Conservation (phyloP, 2,113 vertebrate genomes). For the Hippocampus guttulatus region DNA sequence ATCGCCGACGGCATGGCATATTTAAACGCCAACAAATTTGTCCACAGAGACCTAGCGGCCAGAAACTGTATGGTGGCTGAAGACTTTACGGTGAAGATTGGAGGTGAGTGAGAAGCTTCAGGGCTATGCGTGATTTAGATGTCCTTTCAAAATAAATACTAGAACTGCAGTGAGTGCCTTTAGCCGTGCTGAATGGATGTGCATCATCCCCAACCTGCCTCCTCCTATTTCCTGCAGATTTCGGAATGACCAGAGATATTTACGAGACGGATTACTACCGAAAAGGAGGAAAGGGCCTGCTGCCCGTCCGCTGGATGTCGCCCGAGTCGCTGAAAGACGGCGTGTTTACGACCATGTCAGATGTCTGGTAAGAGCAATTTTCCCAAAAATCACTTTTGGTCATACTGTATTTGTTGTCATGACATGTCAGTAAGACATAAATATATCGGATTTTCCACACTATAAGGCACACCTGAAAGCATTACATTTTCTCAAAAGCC, state of each 20-base stretch:
- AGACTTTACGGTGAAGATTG: slow-evolving; percentile 97
- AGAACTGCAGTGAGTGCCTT: slow-evolving; percentile 33
- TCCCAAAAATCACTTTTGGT: neutral
- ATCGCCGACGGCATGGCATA: slow-evolving; percentile 98
- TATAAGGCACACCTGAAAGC: no score
- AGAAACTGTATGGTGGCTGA: slow-evolving; percentile 99
- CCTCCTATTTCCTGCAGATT: slow-evolving; percentile 73
- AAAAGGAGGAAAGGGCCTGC: slow-evolving; percentile 93
- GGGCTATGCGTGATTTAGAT: neutral
- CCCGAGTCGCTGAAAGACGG: slow-evolving; percentile 96
- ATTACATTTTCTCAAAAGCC: no score
- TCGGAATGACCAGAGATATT: slow-evolving; percentile 98
- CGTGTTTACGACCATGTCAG: slow-evolving; percentile 96
- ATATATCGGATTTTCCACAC: neutral
- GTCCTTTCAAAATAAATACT: slow-evolving; percentile 34
- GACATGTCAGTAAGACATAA: neutral
- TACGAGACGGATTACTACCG: slow-evolving; percentile 99
- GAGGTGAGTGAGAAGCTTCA: slow-evolving; percentile 73
- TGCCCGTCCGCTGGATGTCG: slow-evolving; percentile 99
- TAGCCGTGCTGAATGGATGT: slow-evolving; percentile 34
- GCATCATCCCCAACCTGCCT: slow-evolving; percentile 32
- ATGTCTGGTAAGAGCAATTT: slow-evolving; percentile 85
- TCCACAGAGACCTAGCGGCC: slow-evolving; percentile 94
- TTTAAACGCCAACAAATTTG: slow-evolving; percentile 98
- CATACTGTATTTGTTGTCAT: no score